Evolutionary conservation across 2,113 vertebrate species (phyloP).

Genomic region (Ondatra zibethicus): DNA sequence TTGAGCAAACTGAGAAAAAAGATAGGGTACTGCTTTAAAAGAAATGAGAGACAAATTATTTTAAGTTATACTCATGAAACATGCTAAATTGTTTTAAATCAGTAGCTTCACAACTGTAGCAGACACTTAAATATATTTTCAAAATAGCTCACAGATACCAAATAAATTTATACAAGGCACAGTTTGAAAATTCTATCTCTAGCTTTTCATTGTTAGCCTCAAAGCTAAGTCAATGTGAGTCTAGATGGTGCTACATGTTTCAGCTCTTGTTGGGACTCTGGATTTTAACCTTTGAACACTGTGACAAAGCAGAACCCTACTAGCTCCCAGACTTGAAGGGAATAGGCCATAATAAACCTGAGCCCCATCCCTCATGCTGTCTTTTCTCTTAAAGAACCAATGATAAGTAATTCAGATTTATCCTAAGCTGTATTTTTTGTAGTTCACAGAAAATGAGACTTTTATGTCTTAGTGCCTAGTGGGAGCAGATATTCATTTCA

Average conservation of each 20-base stretch:
- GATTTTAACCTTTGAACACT: conserved; percentile 49
- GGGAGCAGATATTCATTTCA: conserved; percentile 36
- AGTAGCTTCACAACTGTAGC: conserved; percentile 49
- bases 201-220: conserved; percentile 46
- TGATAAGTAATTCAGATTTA: conserved; percentile 14
- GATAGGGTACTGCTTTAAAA: conserved; percentile 40
- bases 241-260: not conserved
- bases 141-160: conserved; percentile 33
- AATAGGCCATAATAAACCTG: not conserved
- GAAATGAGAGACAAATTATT: conserved; percentile 50
- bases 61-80: not conserved
- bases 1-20: not conserved
- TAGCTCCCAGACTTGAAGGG: not conserved
- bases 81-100: conserved; percentile 39
- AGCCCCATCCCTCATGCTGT: not conserved
- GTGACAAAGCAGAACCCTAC: conserved; percentile 25
- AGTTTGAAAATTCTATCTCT: conserved; percentile 49
- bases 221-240: conserved; percentile 51
- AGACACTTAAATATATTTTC: conserved; percentile 59
- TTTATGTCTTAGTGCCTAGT: conserved; percentile 42
- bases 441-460: conserved; percentile 50
- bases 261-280: conserved; percentile 3
- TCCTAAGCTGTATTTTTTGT: conserved; percentile 23
- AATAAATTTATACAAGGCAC: conserved; percentile 43
- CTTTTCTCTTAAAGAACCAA: not conserved